Evolutionary conservation across 2,888 invertebrate species (phyloP), one percentile per base, ranked within the genome.

Genomic region (Crepidodera aurea): DNA sequence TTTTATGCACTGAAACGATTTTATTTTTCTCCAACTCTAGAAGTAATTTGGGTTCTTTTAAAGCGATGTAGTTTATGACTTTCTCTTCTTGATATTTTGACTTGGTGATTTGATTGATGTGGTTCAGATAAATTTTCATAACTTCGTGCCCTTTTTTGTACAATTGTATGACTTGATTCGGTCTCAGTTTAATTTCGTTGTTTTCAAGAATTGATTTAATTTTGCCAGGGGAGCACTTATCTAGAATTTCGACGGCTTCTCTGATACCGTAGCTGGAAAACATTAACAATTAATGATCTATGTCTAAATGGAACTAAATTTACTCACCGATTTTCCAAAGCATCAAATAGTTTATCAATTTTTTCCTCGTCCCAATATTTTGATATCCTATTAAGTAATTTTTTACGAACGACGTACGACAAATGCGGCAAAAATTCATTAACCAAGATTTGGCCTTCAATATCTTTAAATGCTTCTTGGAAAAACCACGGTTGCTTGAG

Each of bases 401-500:
- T 74, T 59, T 69, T 68, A 40, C 69, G 65, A 29, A 69, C 25
- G 22, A 65, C 58, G 56, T 62, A 71, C 10, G 73, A 73, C 10
- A 71, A 59, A 13, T 50, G 25, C 6, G 70, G 70, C 34, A 74
- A 56, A 32, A 69, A 60, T 0, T 66, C 60, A 53, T 69, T 59
- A 1, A 73, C 68, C 2, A 74, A 60, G 22, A 55, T 29, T 2
- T 65, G 34, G 39, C 66, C 54, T 15, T 51, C 39, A 8, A 66
- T 50, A 50, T 69, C 34, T 48, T 55, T 42, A 40, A 74, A 67
- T 18, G 60, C 62, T 12, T 66, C 63, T 62, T 71, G 51, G 32
- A 72, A 71, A 51, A 73, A 71, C 73, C 73, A 74, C 42, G 19
- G 15, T 37, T 70, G 66, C 44, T 71, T 74, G 25, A 70, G 56